Conservation (phyloP, 2,888 invertebrate genomes). For the Heliconius hortense region DNA sequence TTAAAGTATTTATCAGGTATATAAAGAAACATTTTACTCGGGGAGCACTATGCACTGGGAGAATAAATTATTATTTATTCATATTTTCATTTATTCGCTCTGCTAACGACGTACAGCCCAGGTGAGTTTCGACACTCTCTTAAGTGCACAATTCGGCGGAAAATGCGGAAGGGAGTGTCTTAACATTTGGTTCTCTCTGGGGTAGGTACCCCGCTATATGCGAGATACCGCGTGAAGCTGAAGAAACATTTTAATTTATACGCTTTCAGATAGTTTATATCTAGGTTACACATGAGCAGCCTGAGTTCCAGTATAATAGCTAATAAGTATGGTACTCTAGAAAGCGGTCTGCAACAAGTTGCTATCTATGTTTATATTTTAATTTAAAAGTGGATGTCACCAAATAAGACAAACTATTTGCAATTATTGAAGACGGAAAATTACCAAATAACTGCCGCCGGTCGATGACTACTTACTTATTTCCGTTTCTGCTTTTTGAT, state of each 20-base stretch:
- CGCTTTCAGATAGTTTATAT: constrained; percentile 31
- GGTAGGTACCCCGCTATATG: too few species aligned
- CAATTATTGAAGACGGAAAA: constrained; percentile 42
- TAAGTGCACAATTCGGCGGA: too few species aligned
- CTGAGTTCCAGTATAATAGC: constrained; percentile 37
- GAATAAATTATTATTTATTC: too few species aligned
- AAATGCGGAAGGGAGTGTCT: too few species aligned
- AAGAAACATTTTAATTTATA: constrained; percentile 19
- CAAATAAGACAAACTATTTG: constrained; percentile 34
- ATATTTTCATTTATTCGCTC: too few species aligned
- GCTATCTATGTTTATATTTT: constrained; percentile 29
- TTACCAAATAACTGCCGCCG: constrained; percentile 51
- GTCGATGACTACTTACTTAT: constrained; percentile 64
- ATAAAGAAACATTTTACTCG: not conserved
- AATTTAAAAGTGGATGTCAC: constrained; percentile 32
- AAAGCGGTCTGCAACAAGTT: constrained; percentile 43
- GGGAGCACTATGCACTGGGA: too few species aligned
- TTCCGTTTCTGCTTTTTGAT: constrained; percentile 65
- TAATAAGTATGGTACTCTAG: constrained; percentile 30
- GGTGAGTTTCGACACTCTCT: too few species aligned
- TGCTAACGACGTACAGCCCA: too few species aligned
- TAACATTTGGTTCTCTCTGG: too few species aligned
- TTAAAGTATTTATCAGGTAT: not conserved
- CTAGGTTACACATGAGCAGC: constrained; percentile 39
- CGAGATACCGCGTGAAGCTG: too few species aligned